A percentile compares a stretch with the other conserved stretches of the same genome.
These are phyloP conservation scores for Hydrotaea cyrtoneurina DNA, from an alignment of 2,888 invertebrate species.

Conservation along the genomic window DNA sequence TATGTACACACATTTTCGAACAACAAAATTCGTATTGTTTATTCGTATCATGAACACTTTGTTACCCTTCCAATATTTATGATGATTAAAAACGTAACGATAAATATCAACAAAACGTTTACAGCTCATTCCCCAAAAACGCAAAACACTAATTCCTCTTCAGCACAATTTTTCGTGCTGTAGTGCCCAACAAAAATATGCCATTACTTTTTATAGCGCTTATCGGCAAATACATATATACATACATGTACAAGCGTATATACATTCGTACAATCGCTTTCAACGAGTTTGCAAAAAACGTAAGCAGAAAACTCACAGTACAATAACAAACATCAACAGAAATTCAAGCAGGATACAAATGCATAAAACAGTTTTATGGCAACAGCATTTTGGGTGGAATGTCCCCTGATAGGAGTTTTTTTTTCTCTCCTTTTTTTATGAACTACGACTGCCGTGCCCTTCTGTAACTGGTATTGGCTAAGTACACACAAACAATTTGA, in stretches of 20 bases:
- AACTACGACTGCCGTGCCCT: background rate
- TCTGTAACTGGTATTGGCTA: background rate
- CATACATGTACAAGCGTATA: background rate
- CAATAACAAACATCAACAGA: background rate
- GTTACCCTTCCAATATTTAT: conserved; percentile 34
- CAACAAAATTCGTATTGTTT: conserved; percentile 8
- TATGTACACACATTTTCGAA: conserved; percentile 6
- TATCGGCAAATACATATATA: conserved; percentile 13
- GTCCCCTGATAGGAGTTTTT: conserved; percentile 27
- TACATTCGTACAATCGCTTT: background rate
- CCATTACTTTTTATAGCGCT: conserved; percentile 24
- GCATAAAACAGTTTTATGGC: conserved; percentile 18
- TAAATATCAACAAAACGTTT: conserved; percentile 22
- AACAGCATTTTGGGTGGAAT: conserved; percentile 23
- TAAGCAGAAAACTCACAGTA: background rate
- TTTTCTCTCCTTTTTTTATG: background rate
- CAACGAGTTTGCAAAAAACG: conserved; percentile 30
- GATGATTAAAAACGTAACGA: conserved; percentile 42
- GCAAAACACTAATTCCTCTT: conserved; percentile 11
- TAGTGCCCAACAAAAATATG: conserved; percentile 27
- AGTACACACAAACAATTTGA: background rate
- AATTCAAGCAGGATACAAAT: conserved; percentile 12
- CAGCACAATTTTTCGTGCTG: background rate
- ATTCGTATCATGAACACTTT: conserved; percentile 32
- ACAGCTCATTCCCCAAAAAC: background rate